Percentiles rank a stretch among this genome's conserved stretches.
These are phyloP conservation scores for Chromis chromis DNA, from an alignment of 2,797 vertebrate species.

Conservation along the genomic window DNA sequence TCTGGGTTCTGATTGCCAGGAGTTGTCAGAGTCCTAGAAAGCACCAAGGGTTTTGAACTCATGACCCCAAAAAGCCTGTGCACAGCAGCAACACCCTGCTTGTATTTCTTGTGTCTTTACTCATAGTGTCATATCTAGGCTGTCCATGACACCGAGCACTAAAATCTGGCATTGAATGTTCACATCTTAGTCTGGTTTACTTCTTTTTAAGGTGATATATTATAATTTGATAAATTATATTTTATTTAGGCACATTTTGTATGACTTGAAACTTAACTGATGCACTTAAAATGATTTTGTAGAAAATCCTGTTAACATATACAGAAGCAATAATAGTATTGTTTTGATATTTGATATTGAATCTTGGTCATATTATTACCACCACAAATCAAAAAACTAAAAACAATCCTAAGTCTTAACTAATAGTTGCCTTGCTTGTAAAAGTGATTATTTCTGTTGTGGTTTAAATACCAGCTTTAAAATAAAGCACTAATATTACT, in stretches of 20 bases:
- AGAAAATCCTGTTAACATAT: no score
- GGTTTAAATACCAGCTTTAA: constrained; percentile 46
- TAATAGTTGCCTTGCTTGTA: constrained; percentile 13
- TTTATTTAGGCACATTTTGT: background rate
- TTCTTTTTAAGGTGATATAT: background rate
- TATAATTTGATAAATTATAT: background rate
- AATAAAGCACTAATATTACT: constrained; percentile 49
- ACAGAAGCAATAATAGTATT: background rate
- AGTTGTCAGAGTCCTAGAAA: constrained; percentile 54
- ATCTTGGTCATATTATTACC: constrained; percentile 14
- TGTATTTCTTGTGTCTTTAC: constrained; percentile 26
- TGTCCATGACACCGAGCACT: background rate
- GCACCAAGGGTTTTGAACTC: constrained; percentile 64
- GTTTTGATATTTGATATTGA: background rate
- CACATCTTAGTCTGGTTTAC: background rate
- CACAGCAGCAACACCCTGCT: constrained; percentile 37
- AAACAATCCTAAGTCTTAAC: constrained; percentile 9
- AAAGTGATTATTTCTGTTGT: constrained; percentile 22
- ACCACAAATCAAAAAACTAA: constrained; percentile 1
- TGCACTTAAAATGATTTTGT: constrained; percentile 3
- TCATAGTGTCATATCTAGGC: constrained; percentile 12
- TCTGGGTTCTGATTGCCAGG: constrained; percentile 48
- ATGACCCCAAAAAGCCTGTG: constrained; percentile 45
- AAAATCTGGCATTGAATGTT: constrained; percentile 7
- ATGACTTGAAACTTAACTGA: background rate